Evolutionary conservation across 2,797 vertebrate genomes (phyloP).

Genomic region (Hypotaenidia okinawae): DNA sequence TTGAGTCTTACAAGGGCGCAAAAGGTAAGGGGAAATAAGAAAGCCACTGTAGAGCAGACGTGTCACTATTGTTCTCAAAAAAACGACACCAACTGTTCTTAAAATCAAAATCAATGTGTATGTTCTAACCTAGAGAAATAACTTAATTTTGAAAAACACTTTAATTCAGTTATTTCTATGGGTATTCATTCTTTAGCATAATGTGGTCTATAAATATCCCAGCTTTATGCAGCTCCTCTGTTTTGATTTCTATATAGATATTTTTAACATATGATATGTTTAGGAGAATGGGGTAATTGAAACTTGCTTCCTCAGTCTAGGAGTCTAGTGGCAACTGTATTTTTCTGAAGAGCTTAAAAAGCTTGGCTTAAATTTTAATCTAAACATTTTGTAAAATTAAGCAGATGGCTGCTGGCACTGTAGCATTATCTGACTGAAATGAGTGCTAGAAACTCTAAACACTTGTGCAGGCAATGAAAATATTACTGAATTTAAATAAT

Average conservation of each 20-base stretch:
- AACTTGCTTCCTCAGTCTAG: background rate
- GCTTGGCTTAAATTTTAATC: conserved; percentile 20
- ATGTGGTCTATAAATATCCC: background rate
- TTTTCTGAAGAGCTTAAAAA: conserved; percentile 8
- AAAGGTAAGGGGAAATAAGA: background rate
- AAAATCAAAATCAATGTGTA: background rate
- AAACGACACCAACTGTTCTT: background rate
- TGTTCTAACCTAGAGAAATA: background rate
- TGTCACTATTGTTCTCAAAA: background rate
- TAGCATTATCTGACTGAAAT: conserved; percentile 58
- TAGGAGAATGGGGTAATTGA: background rate
- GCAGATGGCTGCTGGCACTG: conserved; percentile 65
- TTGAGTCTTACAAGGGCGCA: conserved; percentile 2
- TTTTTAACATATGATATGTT: background rate
- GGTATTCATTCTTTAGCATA: background rate
- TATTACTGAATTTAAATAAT: conserved; percentile 44
- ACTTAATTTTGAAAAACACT: background rate
- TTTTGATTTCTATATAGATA: background rate
- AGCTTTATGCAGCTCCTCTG: background rate
- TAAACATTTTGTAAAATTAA: conserved; percentile 58
- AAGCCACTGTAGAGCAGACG: background rate
- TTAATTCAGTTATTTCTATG: background rate
- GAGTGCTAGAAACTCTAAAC: conserved; percentile 26
- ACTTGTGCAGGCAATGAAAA: conserved; percentile 5
- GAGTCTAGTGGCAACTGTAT: background rate